Percentiles rank a stretch among this genome's conserved stretches.
phyloP scores from a whole-genome alignment of 2,113 vertebrate species.

The Lagopus muta region DNA sequence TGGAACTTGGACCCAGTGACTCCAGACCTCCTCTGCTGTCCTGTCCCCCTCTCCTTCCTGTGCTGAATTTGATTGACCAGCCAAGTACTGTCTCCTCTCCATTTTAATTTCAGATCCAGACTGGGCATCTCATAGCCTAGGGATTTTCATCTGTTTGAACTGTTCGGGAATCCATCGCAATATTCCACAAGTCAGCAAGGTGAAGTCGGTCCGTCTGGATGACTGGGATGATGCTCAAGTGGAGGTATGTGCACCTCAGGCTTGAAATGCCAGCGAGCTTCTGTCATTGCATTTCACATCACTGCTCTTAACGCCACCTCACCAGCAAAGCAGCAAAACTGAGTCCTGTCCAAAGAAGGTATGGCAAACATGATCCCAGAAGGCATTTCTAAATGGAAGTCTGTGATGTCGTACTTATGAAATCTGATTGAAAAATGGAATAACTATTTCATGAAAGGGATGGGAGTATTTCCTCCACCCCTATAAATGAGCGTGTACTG shows the following conservation, averaged over 20 bases:
- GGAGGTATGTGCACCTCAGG: conserved; percentile 77
- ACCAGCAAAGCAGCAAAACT: not conserved
- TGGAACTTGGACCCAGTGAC: too few relatives aligned
- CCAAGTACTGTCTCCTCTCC: not conserved
- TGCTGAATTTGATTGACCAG: rapidly evolving
- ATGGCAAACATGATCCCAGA: rapidly evolving
- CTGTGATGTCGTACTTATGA: rapidly evolving
- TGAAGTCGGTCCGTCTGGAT: conserved; percentile 91
- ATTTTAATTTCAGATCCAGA: conserved; percentile 85
- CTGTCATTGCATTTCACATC: not conserved
- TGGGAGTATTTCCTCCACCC: not conserved
- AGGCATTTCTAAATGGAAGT: rapidly evolving
- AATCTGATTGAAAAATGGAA: not conserved
- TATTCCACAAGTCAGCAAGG: conserved; percentile 91
- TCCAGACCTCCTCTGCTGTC: not conserved
- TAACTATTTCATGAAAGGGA: rapidly evolving
- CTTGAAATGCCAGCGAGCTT: not conserved
- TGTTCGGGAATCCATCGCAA: conserved; percentile 93
- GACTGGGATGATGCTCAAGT: conserved; percentile 91
- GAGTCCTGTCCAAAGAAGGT: not conserved
- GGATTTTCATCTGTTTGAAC: conserved; percentile 93
- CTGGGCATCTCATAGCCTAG: conserved; percentile 94
- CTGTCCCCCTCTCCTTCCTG: not conserved
- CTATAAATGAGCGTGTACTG: rapidly evolving
- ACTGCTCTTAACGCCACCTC: not conserved